These are phyloP conservation scores for Arizona elegans DNA, from an alignment of 2,113 vertebrate genomes.

Conservation along the genomic window DNA sequence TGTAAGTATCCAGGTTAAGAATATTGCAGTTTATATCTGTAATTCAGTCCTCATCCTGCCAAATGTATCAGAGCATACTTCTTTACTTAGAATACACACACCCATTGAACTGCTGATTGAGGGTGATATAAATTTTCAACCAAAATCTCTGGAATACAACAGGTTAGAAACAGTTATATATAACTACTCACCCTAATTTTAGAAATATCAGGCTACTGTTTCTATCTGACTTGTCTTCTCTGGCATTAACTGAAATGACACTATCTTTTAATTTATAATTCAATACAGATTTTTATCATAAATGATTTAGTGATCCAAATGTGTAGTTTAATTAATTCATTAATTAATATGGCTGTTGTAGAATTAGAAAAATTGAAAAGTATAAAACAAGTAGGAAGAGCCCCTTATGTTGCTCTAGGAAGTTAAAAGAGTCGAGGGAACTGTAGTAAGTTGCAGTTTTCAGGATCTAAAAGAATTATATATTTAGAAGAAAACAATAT, in stretches of 20 bases:
- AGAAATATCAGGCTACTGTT: conserved; percentile 9
- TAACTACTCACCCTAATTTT: neutral
- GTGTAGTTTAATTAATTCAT: neutral
- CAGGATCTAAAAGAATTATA: neutral
- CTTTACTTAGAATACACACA: neutral
- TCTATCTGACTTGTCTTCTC: conserved; percentile 26
- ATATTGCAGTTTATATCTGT: conserved; percentile 44
- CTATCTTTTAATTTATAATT: conserved; percentile 43
- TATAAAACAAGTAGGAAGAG: conserved; percentile 40
- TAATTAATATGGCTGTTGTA: conserved; percentile 45
- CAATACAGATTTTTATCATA: conserved; percentile 44
- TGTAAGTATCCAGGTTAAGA: conserved; percentile 36
- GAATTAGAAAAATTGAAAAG: conserved; percentile 55
- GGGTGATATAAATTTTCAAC: neutral
- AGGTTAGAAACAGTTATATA: neutral
- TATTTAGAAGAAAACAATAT: conserved; percentile 25
- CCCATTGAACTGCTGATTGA: neutral
- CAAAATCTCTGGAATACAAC: neutral
- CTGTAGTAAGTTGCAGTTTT: neutral
- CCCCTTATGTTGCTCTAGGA: conserved; percentile 42
- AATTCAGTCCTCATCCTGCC: neutral
- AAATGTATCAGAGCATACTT: neutral
- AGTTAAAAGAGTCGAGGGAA: conserved; percentile 1
- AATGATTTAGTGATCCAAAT: conserved; percentile 24
- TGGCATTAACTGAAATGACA: conserved; percentile 43